phyloP scores from a whole-genome alignment of 2,888 invertebrate genomes.

The Cosmia trapezina region DNA sequence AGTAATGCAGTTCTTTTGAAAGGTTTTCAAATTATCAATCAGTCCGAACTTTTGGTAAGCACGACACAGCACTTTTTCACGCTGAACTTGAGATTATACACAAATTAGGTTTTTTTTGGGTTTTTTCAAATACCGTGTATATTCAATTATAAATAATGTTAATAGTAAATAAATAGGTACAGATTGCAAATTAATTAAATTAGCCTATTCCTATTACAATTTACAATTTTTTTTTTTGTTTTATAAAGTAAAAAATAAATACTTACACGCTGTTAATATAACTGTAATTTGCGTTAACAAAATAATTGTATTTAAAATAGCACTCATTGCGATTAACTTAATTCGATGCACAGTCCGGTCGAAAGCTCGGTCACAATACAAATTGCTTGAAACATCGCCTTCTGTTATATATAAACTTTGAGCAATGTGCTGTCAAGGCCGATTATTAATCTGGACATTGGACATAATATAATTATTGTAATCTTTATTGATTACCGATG shows the following conservation, averaged over 20 bases:
- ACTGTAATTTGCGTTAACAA: constrained; percentile 66
- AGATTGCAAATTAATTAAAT: neutral
- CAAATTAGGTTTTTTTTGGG: too few relatives aligned
- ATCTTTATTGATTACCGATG: neutral
- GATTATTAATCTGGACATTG: constrained; percentile 42
- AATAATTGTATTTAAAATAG: constrained; percentile 61
- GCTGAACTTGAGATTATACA: too few relatives aligned
- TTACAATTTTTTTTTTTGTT: neutral
- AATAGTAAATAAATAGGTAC: too few relatives aligned
- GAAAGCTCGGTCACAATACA: constrained; percentile 69
- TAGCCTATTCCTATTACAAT: too few relatives aligned
- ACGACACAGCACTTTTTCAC: too few relatives aligned
- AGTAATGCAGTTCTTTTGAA: too few relatives aligned
- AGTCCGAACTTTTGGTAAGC: too few relatives aligned
- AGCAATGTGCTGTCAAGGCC: constrained; percentile 67
- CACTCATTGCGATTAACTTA: constrained; percentile 68
- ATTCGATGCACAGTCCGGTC: constrained; percentile 56
- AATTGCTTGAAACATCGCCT: constrained; percentile 52
- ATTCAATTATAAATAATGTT: too few relatives aligned
- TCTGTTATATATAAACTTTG: constrained; percentile 70
- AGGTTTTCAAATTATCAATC: too few relatives aligned
- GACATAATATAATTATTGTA: constrained; percentile 3
- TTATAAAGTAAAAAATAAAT: constrained; percentile 17
- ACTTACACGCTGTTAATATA: constrained; percentile 74
- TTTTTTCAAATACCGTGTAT: too few relatives aligned